phyloP scores from a whole-genome alignment of 2,113 vertebrate genomes.

The Laticauda colubrina region DNA sequence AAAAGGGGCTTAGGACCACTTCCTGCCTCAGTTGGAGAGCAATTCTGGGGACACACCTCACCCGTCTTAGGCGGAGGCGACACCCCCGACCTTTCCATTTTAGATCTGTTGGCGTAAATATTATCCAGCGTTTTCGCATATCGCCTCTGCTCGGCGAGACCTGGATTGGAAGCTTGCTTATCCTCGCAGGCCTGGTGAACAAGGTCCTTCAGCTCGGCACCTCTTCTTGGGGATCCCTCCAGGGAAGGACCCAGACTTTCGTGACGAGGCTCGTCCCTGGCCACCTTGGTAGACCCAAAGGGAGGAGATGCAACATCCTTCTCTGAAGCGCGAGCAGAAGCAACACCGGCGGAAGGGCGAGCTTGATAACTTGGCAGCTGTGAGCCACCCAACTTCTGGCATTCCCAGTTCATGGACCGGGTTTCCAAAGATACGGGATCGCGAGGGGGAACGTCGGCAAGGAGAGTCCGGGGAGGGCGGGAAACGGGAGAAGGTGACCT shows the following conservation, averaged over 20 bases:
- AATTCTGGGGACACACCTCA: neutral
- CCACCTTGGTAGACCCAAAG: constrained; percentile 7
- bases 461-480: neutral
- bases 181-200: neutral
- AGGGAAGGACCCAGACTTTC: constrained; percentile 36
- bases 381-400: neutral
- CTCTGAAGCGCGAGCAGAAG: neutral
- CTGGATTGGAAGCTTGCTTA: constrained; percentile 11
- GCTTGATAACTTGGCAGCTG: neutral
- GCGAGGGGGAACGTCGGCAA: constrained; percentile 26
- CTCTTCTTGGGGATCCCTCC: constrained; percentile 18
- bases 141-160: constrained; percentile 2
- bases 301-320: constrained; percentile 3
- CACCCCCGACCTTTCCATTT: fast-evolving
- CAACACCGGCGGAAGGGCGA: constrained; percentile 1
- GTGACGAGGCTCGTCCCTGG: constrained; percentile 28
- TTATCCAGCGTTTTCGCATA: neutral
- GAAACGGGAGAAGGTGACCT: constrained; percentile 56
- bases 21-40: fast-evolving
- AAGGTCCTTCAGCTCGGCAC: neutral
- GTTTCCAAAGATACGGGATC: constrained; percentile 25
- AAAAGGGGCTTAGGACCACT: neutral
- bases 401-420: constrained; percentile 19
- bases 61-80: constrained; percentile 6
- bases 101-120: fast-evolving